These are phyloP conservation scores for Hippasteria phrygiana DNA, from an alignment of 53 echinoderm and acorn worm genomes.

Conservation along the genomic window DNA sequence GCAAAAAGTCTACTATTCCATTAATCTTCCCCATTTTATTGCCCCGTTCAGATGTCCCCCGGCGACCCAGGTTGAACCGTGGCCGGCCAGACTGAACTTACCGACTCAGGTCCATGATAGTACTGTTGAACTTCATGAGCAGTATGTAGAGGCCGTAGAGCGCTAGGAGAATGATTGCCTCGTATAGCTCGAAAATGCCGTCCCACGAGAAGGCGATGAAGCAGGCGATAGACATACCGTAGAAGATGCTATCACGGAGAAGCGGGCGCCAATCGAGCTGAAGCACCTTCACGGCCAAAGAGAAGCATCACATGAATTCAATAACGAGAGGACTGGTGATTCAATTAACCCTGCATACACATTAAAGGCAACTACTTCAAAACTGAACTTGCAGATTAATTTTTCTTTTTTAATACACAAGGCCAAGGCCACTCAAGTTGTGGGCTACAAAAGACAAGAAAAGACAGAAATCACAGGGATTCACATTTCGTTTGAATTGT, in stretches of 20 bases:
- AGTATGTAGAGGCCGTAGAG: conserved; percentile 87
- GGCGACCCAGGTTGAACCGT: too few relatives aligned
- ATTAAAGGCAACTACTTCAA: too few relatives aligned
- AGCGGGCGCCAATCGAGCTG: conserved; percentile 94
- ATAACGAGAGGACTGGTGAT: not conserved
- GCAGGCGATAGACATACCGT: conserved; percentile 85
- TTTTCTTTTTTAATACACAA: too few relatives aligned
- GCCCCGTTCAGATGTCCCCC: too few relatives aligned
- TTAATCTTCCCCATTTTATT: too few relatives aligned
- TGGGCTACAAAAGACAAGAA: too few relatives aligned
- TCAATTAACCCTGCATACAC: not conserved
- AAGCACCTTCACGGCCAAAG: conserved; percentile 82
- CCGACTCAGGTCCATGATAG: conserved; percentile 83
- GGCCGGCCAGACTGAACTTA: too few relatives aligned
- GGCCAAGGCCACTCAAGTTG: too few relatives aligned
- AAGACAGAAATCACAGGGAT: too few relatives aligned
- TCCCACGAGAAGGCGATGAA: conserved; percentile 97
- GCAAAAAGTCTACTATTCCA: too few relatives aligned
- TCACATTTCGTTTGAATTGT: too few relatives aligned
- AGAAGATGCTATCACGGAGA: conserved; percentile 83
- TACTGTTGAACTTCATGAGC: conserved; percentile 92
- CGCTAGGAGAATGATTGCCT: conserved; percentile 75
- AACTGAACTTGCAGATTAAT: too few relatives aligned
- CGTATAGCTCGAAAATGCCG: conserved; percentile 73
- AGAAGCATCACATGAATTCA: not conserved